phyloP scores from a whole-genome alignment of 2,113 vertebrate genomes.

The Propithecus coquereli region DNA sequence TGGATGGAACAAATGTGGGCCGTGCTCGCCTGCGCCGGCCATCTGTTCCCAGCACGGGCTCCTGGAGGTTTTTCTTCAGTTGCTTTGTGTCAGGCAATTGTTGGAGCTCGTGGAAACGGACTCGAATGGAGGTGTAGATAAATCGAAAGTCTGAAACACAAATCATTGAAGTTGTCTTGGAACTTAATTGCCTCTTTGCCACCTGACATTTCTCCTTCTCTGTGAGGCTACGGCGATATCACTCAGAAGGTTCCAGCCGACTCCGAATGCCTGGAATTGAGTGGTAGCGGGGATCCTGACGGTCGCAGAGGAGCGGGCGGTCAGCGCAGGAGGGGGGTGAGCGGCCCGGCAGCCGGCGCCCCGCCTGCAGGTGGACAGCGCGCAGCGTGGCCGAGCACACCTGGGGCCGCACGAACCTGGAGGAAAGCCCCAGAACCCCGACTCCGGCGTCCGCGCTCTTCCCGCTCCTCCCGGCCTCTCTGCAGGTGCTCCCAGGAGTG shows the following conservation, averaged over 20 bases:
- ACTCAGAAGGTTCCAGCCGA: not conserved
- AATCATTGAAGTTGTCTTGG: conserved; percentile 30
- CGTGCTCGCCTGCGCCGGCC: not conserved
- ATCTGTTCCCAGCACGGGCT: conserved; percentile 44
- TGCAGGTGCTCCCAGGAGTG: fast-evolving
- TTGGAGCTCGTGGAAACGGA: not conserved
- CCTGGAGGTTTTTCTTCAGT: conserved; percentile 13
- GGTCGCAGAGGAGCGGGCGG: fast-evolving
- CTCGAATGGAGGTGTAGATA: not conserved
- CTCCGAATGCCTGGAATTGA: not conserved
- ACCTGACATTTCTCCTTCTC: not conserved
- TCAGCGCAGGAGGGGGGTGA: not conserved
- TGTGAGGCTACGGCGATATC: not conserved
- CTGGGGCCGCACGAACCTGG: fast-evolving
- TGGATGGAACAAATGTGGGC: conserved; percentile 48
- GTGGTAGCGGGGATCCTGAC: fast-evolving
- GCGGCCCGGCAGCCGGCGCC: fast-evolving
- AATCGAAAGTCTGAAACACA: conserved; percentile 42
- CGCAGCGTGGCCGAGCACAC: fast-evolving
- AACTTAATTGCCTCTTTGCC: conserved; percentile 3
- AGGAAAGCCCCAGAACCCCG: fast-evolving
- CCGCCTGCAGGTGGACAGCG: fast-evolving
- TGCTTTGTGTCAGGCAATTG: not conserved
- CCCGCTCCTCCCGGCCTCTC: fast-evolving
- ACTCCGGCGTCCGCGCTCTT: fast-evolving